A percentile compares a stretch with the other conserved stretches of the same genome.
phyloP scores from a whole-genome alignment of 2,888 invertebrate genomes.

The Heliconius erato region DNA sequence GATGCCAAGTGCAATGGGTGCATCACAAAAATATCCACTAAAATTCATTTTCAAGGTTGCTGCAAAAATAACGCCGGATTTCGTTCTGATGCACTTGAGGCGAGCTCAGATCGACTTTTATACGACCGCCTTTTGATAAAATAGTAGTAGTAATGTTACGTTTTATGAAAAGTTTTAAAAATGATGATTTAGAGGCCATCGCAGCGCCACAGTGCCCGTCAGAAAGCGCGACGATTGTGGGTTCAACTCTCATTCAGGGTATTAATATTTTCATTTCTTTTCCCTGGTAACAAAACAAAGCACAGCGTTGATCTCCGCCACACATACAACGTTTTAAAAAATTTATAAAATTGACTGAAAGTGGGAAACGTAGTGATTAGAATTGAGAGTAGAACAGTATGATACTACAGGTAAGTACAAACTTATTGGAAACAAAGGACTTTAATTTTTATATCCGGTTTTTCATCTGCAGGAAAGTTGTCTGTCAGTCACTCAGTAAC shows the following conservation, averaged over 20 bases:
- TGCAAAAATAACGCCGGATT: constrained; percentile 62
- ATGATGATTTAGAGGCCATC: too few relatives aligned
- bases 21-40: constrained; percentile 67
- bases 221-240: neutral
- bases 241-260: neutral
- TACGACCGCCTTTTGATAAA: constrained; percentile 34
- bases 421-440: too few relatives aligned
- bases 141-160: neutral
- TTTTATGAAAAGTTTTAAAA: neutral
- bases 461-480: neutral
- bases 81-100: constrained; percentile 50
- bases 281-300: neutral
- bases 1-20: constrained; percentile 66
- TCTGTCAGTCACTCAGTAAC: neutral
- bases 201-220: too few relatives aligned
- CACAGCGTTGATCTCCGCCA: too few relatives aligned
- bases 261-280: neutral
- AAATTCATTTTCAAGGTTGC: constrained; percentile 64
- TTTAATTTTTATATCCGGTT: too few relatives aligned
- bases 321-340: neutral
- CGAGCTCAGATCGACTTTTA: constrained; percentile 43
- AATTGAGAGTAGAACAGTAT: too few relatives aligned
- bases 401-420: too few relatives aligned
- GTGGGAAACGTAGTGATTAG: too few relatives aligned
- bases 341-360: too few relatives aligned